These are phyloP conservation scores for Rhamnusium bicolor DNA, from an alignment of 2,888 invertebrate species.

Conservation along the genomic window DNA sequence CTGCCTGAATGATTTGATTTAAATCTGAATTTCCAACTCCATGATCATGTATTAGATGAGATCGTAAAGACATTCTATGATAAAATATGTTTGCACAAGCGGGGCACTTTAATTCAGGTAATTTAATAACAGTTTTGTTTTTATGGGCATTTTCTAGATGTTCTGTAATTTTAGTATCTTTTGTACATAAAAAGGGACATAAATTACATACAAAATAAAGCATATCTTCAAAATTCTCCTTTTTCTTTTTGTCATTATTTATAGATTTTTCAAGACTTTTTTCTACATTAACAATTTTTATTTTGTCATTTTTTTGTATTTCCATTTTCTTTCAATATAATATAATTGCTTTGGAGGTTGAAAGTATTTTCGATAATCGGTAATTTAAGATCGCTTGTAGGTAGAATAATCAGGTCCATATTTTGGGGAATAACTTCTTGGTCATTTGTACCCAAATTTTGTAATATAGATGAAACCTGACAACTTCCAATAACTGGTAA, in stretches of 20 bases:
- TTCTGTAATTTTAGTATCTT: conserved; percentile 66
- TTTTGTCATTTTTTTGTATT: conserved; percentile 42
- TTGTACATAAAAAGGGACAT: conserved; percentile 68
- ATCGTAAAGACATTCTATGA: conserved; percentile 75
- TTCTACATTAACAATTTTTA: conserved; percentile 28
- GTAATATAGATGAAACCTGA: conserved; percentile 66
- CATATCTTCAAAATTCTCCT: conserved; percentile 63
- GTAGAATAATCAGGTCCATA: conserved; percentile 62
- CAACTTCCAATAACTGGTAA: conserved; percentile 66
- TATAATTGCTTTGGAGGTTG: conserved; percentile 57
- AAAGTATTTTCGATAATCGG: conserved; percentile 52
- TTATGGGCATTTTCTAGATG: conserved; percentile 69
- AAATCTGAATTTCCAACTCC: conserved; percentile 78
- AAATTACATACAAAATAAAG: conserved; percentile 68
- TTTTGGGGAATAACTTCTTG: conserved; percentile 58
- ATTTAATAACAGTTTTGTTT: conserved; percentile 73
- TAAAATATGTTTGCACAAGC: conserved; percentile 80
- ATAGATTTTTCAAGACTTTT: conserved; percentile 12
- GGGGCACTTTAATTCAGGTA: conserved; percentile 77
- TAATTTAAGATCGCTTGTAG: conserved; percentile 59
- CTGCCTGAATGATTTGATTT: conserved; percentile 75
- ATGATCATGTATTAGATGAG: conserved; percentile 80
- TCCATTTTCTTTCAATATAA: conserved; percentile 60
- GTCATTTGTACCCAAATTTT: conserved; percentile 60
- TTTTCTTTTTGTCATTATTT: conserved; percentile 36